Evolutionary conservation across 2,888 invertebrate genomes (phyloP).

Genomic region (Noctua comes): DNA sequence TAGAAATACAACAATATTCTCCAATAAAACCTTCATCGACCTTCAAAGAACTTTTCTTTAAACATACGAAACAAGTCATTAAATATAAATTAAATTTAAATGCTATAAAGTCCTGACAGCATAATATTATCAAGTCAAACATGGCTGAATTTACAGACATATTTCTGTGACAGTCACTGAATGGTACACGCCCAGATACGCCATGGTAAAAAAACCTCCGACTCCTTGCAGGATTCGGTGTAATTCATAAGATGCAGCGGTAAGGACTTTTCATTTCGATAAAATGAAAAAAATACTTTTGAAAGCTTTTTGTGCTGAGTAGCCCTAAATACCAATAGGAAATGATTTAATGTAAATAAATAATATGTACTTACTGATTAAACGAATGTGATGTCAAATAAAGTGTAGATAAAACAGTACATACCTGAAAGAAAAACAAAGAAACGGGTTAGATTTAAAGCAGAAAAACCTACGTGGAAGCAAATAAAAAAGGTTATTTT

Average conservation of each 20-base stretch:
- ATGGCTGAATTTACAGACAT: constrained; percentile 65
- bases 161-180: constrained; percentile 80
- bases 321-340: background rate
- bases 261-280: background rate
- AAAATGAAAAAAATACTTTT: background rate
- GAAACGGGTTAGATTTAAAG: background rate
- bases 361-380: constrained; percentile 18
- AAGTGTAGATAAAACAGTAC: background rate
- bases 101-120: constrained; percentile 41
- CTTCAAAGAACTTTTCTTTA: constrained; percentile 1
- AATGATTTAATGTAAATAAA: background rate
- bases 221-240: constrained; percentile 32
- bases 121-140: constrained; percentile 67
- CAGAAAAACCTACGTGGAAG: background rate
- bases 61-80: constrained; percentile 43
- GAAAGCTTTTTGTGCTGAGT: background rate
- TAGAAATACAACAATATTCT: background rate
- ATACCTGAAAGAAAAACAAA: constrained; percentile 51
- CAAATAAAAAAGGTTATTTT: background rate
- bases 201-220: constrained; percentile 44
- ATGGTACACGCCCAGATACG: constrained; percentile 74
- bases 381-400: background rate
- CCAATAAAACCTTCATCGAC: constrained; percentile 10
- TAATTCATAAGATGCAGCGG: constrained; percentile 27
- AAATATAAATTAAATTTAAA: constrained; percentile 52